Evolutionary conservation across 2,113 vertebrate species (phyloP).

Genomic region (Daubentonia madagascariensis): DNA sequence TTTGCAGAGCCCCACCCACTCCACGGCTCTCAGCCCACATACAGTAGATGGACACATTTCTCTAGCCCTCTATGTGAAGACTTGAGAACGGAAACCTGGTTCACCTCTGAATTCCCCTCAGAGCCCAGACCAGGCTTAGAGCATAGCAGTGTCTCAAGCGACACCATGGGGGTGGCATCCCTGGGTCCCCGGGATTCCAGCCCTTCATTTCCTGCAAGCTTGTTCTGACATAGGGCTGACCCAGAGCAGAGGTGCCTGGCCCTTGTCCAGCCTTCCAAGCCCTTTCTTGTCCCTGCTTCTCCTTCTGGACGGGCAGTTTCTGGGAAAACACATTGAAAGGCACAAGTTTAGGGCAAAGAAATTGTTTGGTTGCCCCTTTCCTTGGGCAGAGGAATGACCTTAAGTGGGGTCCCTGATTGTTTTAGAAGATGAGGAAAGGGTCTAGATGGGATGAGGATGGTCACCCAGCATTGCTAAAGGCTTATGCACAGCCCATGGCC

Average conservation of each 20-base stretch:
- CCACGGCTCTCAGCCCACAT: not conserved
- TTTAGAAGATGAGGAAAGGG: not conserved
- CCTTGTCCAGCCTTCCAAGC: not conserved
- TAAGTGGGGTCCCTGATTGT: not conserved
- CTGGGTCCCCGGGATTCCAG: not conserved
- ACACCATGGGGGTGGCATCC: not conserved
- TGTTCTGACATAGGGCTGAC: not conserved
- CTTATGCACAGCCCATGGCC: not conserved
- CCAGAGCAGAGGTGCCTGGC: not conserved
- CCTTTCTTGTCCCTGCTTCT: not conserved
- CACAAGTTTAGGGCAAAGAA: not conserved
- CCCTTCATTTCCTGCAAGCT: not conserved
- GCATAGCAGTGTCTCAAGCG: not conserved
- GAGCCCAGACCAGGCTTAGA: not conserved
- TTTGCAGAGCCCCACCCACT: not conserved
- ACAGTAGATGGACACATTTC: not conserved
- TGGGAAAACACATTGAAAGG: not conserved
- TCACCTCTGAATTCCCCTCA: not conserved
- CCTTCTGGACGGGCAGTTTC: not conserved
- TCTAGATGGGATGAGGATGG: not conserved
- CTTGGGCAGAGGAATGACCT: not conserved
- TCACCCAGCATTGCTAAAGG: slow-evolving; percentile 11
- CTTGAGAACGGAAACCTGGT: not conserved
- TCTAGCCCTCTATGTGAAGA: not conserved
- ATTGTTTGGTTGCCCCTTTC: not conserved